A percentile compares a stretch with the other conserved stretches of the same genome.
Evolutionary conservation across 2,113 vertebrate species (phyloP).

Genomic region (Abramis brama): DNA sequence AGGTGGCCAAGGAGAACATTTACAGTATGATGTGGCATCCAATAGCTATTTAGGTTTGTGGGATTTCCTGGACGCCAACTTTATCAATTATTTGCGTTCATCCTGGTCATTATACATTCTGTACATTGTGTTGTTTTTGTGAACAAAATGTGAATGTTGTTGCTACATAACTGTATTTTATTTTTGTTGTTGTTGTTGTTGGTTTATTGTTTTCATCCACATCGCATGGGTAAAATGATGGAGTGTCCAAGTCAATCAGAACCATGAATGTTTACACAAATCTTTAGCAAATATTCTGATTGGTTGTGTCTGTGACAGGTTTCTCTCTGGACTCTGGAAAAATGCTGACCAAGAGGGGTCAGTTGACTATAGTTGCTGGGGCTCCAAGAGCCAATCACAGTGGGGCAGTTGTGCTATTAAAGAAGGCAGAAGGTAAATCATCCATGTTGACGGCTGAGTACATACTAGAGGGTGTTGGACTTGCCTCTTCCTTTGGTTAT

Average conservation of each 20-base stretch:
- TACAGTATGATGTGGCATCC: slow-evolving; percentile 73
- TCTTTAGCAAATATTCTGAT: background rate
- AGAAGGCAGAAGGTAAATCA: slow-evolving; percentile 62
- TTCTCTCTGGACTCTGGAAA: slow-evolving; percentile 93
- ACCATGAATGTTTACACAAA: background rate
- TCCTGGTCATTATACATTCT: background rate
- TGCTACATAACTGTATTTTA: background rate
- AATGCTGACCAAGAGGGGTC: slow-evolving; percentile 78
- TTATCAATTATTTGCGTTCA: slow-evolving; percentile 28
- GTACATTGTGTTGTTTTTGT: background rate
- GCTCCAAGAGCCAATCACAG: slow-evolving; percentile 93
- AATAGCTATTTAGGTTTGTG: slow-evolving; percentile 90
- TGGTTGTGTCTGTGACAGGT: slow-evolving; percentile 71
- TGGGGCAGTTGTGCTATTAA: slow-evolving; percentile 89
- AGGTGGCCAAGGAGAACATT: slow-evolving; percentile 65
- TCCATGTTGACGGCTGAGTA: slow-evolving; percentile 75
- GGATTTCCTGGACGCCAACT: slow-evolving; percentile 68
- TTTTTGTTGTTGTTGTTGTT: background rate
- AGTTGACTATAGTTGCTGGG: slow-evolving; percentile 93
- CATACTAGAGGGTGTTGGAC: slow-evolving; percentile 87
- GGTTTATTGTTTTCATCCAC: background rate
- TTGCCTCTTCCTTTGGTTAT: slow-evolving; percentile 97
- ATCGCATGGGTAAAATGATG: background rate
- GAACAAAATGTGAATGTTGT: background rate
- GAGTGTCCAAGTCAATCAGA: background rate